A percentile compares a stretch with the other conserved stretches of the same genome.
Conservation (phyloP, 2,113 vertebrate species). For the Eonycteris spelaea region DNA sequence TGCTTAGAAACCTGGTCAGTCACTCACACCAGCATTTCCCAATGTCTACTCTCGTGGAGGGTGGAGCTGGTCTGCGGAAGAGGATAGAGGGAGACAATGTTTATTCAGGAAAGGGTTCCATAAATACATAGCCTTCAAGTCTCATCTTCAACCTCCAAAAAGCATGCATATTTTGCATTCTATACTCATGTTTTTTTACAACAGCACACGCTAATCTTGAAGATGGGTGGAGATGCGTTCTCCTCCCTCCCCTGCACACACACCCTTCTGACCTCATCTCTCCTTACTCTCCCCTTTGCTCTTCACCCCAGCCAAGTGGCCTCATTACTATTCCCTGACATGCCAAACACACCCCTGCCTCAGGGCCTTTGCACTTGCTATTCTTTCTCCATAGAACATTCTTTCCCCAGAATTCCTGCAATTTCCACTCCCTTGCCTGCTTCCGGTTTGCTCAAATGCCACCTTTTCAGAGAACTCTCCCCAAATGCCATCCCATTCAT, state of each 20-base stretch:
- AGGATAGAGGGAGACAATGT: neutral
- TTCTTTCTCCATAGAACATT: neutral
- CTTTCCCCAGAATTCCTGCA: neutral
- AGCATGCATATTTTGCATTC: neutral
- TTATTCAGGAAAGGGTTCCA: neutral
- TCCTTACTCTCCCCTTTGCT: neutral
- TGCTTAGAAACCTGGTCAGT: neutral
- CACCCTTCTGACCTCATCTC: conserved; percentile 1
- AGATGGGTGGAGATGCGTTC: neutral
- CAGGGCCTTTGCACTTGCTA: neutral
- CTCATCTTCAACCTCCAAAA: neutral
- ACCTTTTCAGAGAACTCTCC: neutral
- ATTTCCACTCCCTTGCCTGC: neutral
- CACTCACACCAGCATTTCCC: neutral
- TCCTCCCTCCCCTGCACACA: neutral
- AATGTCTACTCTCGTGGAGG: neutral
- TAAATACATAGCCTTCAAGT: neutral
- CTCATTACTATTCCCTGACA: neutral
- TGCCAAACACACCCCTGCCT: neutral
- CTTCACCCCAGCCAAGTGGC: neutral
- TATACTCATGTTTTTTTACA: neutral
- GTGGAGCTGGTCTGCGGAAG: neutral
- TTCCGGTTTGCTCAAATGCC: neutral
- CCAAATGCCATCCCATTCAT: neutral
- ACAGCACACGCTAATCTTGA: neutral